phyloP scores from a whole-genome alignment of 2,113 vertebrate species.

The Tragulus kanchil region DNA sequence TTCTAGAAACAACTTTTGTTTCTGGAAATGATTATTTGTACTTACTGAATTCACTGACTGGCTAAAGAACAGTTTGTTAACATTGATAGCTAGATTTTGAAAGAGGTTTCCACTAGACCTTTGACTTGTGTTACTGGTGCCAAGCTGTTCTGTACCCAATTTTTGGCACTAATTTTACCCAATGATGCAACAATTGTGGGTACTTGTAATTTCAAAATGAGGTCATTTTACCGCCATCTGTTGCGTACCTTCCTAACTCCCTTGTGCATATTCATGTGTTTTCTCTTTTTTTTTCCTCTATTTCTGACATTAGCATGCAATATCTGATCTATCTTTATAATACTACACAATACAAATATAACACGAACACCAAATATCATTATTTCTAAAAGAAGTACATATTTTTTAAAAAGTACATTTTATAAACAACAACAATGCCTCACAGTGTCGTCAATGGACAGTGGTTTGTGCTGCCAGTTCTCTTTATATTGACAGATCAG shows the following conservation, averaged over 20 bases:
- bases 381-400: background rate
- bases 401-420: background rate
- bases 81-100: conserved; percentile 52
- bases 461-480: background rate
- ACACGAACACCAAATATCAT: background rate
- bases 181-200: conserved; percentile 62
- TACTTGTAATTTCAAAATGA: conserved; percentile 64
- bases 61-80: conserved; percentile 25
- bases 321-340: background rate
- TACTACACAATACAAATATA: background rate
- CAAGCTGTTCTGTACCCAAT: conserved; percentile 56
- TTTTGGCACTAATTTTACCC: conserved; percentile 37
- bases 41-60: conserved; percentile 45
- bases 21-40: conserved; percentile 42
- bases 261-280: background rate
- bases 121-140: conserved; percentile 45
- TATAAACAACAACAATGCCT: background rate
- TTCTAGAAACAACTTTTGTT: conserved; percentile 70
- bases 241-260: no score
- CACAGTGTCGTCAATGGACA: background rate
- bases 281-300: background rate
- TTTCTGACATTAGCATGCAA: background rate
- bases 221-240: no score
- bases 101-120: conserved; percentile 65
- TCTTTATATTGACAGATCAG: background rate